Base-by-base conservation (phyloP, 23 tunicate genomes). In the Ascidia mentula region DNA sequence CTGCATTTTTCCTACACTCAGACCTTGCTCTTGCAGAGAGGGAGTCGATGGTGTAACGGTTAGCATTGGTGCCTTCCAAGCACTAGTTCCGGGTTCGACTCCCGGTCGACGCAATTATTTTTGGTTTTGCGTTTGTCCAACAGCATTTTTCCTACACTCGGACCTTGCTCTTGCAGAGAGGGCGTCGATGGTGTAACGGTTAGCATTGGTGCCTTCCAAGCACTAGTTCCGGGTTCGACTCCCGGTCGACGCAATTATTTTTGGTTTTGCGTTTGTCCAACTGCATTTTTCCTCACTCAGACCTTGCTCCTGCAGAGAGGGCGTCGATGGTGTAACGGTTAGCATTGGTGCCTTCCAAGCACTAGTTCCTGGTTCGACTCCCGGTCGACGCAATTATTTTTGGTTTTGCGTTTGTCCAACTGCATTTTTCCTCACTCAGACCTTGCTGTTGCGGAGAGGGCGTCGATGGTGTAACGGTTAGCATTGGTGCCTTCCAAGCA, bases 301-400 rank as follows among this genome's bases (percentile, higher is more conserved):
- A 15, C 15, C 15, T 42, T 15, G 53, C 12, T 15, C 15, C 53
- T 15, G 15, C 15, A 15, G 12, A 12, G 53, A 42, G 15, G 53
- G 15, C 12, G 15, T 42, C 15, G 12, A 13, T 69, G 18, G 73
- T 69, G 13, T 18, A 13, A 18, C 18, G 73, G 13, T 69, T 20
- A 18, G 18, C 73, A 12, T 18, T 12, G 18, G 73, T 13, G 13
- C 34, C 18, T 12, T 12, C 18, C 73, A 69, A 69, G 73, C 73
- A 69, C 73, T 69, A 31, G 73, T 69, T 69, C 53, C 53, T 12
- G 53, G 53, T 42, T 69, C 53, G 53, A 42, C 53, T 42, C 53
- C 53, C 53, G 53, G 53, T 42, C 53, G 53, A 42, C 53, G 53
- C 53, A 69, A 31, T 30, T 69, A 8, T 69, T 20, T n/a, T n/a